Percentiles rank a stretch among this genome's conserved stretches.
Conservation (phyloP, 1,140 invertebrate genomes). For the Psix sp. region DNA sequence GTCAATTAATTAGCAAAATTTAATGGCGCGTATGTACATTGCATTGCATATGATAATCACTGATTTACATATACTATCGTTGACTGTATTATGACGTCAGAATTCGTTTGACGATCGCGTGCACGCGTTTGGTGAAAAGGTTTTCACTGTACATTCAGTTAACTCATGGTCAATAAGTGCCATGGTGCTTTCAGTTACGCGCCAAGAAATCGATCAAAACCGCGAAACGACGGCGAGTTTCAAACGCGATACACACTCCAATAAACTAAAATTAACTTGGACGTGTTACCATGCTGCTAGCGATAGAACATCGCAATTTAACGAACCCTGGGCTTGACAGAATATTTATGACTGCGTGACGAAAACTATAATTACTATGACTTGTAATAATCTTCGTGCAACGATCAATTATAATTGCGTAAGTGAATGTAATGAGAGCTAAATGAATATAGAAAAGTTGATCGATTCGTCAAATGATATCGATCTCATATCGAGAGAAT, state of each 20-base stretch:
- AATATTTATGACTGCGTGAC: conserved; percentile 61
- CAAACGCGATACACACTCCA: conserved; percentile 49
- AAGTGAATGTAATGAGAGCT: conserved; percentile 42
- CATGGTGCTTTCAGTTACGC: conserved; percentile 28
- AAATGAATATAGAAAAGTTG: neutral
- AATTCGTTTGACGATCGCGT: conserved; percentile 63
- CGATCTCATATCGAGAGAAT: too few relatives aligned
- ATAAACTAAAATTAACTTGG: conserved; percentile 55
- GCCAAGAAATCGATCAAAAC: conserved; percentile 57
- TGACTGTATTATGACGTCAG: conserved; percentile 75
- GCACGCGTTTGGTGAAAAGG: conserved; percentile 64
- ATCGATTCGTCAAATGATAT: neutral
- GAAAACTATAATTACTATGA: conserved; percentile 56
- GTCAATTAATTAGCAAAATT: conserved; percentile 74
- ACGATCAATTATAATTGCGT: conserved; percentile 48
- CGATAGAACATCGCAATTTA: conserved; percentile 55
- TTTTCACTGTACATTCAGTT: conserved; percentile 61
- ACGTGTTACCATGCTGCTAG: conserved; percentile 42
- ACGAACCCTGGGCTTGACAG: conserved; percentile 43
- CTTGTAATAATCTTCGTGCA: conserved; percentile 49
- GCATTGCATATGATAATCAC: conserved; percentile 70
- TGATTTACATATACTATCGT: conserved; percentile 73
- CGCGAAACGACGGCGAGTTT: conserved; percentile 41
- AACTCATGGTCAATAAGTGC: conserved; percentile 64
- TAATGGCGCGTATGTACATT: conserved; percentile 67